Conservation (phyloP, 2,797 vertebrate species). For the Lagorchestes hirsutus region DNA sequence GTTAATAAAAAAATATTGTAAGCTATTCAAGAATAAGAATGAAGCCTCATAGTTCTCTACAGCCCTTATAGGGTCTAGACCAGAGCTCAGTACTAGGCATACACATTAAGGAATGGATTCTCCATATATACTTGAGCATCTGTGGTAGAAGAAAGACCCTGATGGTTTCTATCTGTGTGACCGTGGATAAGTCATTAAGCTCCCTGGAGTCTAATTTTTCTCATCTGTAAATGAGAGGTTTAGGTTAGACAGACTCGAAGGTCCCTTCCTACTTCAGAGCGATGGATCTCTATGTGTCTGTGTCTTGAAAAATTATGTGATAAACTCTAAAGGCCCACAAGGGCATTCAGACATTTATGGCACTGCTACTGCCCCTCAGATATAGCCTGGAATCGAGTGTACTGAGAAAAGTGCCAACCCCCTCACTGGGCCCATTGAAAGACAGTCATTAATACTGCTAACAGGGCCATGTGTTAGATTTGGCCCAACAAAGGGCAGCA, state of each 20-base stretch:
- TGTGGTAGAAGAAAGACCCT: background rate
- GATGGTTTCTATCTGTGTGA: background rate
- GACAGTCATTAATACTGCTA: constrained; percentile 74
- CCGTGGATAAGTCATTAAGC: background rate
- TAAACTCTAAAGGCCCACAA: background rate
- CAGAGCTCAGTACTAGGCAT: background rate
- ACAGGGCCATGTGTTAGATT: constrained; percentile 72
- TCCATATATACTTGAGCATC: background rate
- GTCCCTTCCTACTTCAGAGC: background rate
- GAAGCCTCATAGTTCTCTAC: no score
- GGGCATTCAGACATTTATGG: background rate
- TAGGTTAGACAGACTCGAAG: background rate
- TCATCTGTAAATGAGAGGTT: background rate
- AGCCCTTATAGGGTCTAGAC: background rate
- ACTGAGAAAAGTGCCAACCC: constrained; percentile 45
- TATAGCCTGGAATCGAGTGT: constrained; percentile 42
- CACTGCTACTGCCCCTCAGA: background rate
- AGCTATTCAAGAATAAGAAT: background rate
- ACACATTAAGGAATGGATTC: background rate
- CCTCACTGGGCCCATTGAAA: constrained; percentile 48
- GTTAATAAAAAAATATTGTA: background rate
- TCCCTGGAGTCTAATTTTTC: background rate
- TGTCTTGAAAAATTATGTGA: background rate
- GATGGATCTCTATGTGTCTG: background rate
- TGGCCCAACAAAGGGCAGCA: constrained; percentile 66